Evolutionary conservation across 2,113 vertebrate species (phyloP), one percentile per base, ranked within the genome.

Genomic region (Thalassoma bifasciatum): DNA sequence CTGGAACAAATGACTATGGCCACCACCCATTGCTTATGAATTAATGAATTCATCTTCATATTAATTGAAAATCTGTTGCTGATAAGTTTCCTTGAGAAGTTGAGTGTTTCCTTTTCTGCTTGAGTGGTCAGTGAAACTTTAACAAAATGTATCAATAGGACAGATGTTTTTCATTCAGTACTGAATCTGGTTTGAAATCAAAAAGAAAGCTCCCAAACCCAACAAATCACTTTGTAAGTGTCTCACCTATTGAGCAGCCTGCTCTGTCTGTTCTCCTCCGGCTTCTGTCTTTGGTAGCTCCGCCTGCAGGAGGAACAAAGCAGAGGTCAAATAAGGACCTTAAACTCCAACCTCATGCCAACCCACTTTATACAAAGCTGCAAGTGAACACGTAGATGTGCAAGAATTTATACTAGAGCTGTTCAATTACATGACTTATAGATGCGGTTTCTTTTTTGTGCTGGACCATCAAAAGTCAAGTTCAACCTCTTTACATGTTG

Each of bases 241-340:
- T 4, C 89, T 86, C 66, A 90, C 85, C 88, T 88, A 88, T 73
- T 89, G 77, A 1, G 30, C 81, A 1, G 49, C 77, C 34, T n/a
- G 36, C n/a, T 84, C 68, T 0, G 14, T 78, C 56, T 81, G 57
- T 44, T 81, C 86, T 76, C 40, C 87, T 8, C 46, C 85, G 24
- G 62, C 80, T 21, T 68, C 59, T 69, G 82, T 66, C 19, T 79
- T 83, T 8, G 76, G 68, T 16, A 59, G 22, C 8, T 73, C 77
- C 24, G 47, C 26, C 90, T 92, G 84, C 34, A 52, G 58, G 38
- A 24, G 21, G 66, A 9, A 53, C 0, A 42, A 47, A 82, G 17
- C 53, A 10, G 1, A 66, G 23, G 42, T 66, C 72, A 72, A 47
- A 49, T 38, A 34, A 66, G 0, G 14, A 34, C 36, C 0, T 23